Base-by-base conservation (phyloP, 1,140 invertebrate genomes). In the Aphelinus certus region DNA sequence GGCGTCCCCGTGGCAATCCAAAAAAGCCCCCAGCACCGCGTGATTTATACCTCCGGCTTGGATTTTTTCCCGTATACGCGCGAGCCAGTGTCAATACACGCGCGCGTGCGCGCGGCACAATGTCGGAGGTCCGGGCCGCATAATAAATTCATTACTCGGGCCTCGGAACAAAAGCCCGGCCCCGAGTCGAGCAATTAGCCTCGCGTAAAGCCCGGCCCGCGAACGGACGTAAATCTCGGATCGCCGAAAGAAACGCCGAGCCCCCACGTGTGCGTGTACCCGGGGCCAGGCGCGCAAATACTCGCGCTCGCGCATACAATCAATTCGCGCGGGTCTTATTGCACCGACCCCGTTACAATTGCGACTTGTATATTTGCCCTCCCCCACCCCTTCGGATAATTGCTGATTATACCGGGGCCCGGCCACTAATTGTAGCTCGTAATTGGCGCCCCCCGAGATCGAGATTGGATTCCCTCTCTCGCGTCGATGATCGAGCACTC, bases 401-500 rank as follows among this genome's bases (percentile, higher is more conserved):
- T 75, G 55, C 60, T 43, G 55, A 57, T 72, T 61, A 63, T 57
- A 57, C 48, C 53, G 56, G 56, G 9, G 10, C 56, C 10, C 26
- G 9, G 9, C 10, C 7, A 3, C 26, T 60, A 43, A 60, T 60
- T 60, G 58, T 43, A 60, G 51, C 63, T 26, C 26, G 26, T 79
- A 77, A 77, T 77, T 75, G 45, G 45, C 45, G 49, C 26, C 45
- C n/a, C 46, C 3, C 55, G 68, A 26, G 58, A 70, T 74, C 69
- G 26, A 69, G 48, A 63, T 63, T 66, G 7, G 49, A 66, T 66
- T 60, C 26, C 26, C 26, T 26, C 26, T 26, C 26, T 26, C 26
- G 26, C n/a, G 73, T 64, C 71, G 58, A 75, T 58, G 70, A 75
- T 56, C 55, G 3, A 9, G 10, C 10, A 63, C 57, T n/a, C 53